These are phyloP conservation scores for Heliconius nattereri DNA, from an alignment of 1,140 invertebrate species.

Conservation along the genomic window DNA sequence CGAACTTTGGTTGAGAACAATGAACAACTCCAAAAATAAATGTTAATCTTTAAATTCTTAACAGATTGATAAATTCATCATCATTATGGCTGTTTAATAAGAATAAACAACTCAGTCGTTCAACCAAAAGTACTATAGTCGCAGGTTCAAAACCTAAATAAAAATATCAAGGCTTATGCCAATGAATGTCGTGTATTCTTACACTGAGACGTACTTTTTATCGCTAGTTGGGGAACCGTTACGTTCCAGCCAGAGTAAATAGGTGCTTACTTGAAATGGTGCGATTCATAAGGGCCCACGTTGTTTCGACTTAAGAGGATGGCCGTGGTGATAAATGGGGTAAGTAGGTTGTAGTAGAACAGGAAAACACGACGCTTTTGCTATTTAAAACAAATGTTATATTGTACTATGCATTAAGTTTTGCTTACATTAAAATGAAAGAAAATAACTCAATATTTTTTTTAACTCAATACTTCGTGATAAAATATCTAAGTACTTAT, in stretches of 20 bases:
- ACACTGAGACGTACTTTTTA: conserved; percentile 44
- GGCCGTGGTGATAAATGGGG: conserved; percentile 45
- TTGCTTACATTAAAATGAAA: not conserved
- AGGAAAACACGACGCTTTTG: conserved; percentile 37
- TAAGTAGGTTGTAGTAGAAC: conserved; percentile 39
- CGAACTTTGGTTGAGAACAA: too few species aligned
- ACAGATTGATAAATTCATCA: too few species aligned
- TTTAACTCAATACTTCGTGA: too few species aligned
- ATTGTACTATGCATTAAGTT: not conserved
- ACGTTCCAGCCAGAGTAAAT: conserved; percentile 47
- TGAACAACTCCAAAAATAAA: too few species aligned
- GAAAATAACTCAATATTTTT: too few species aligned
- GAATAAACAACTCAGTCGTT: not conserved
- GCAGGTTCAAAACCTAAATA: not conserved
- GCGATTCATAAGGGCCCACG: conserved; percentile 48
- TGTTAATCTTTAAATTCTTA: too few species aligned
- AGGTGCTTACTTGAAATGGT: conserved; percentile 52
- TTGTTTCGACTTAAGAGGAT: conserved; percentile 38
- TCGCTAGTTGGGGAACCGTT: conserved; percentile 46
- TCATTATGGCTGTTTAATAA: too few species aligned
- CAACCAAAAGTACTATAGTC: not conserved
- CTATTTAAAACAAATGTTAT: conserved; percentile 34
- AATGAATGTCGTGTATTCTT: conserved; percentile 33
- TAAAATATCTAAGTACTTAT: too few species aligned
- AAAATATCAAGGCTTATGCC: conserved; percentile 16